Evolutionary conservation across 1,140 invertebrate species (phyloP), one percentile per base, ranked within the genome.

Genomic region (Phymastichus coffea): DNA sequence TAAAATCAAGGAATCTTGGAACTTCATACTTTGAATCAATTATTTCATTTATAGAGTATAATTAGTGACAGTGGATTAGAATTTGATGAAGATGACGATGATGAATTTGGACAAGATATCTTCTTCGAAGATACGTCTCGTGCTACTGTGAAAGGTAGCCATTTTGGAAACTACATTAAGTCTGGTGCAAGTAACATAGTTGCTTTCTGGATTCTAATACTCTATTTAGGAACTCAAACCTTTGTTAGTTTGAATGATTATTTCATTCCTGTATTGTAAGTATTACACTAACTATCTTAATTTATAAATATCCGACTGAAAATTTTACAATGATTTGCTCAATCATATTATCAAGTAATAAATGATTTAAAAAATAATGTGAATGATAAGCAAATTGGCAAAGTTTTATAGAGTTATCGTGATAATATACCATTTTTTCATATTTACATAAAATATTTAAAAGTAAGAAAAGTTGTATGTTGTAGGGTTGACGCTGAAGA

Each of bases 241-340:
- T 68, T 83, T 22, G 85, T 81, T 26, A 90, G 87, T 62, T 79
- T 82, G 12, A 84, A 83, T 25, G 88, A 91, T 66, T 87, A 84
- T 67, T 90, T 86, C 76, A 75, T 89, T 9, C 83, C 85, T 41
- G 85, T 83, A 69, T 85, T 88, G 87, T 80, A 38, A 74, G 78
- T 71, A 66, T 63, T 9, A 9, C n/a, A n/a, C n/a, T n/a, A n/a
- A n/a, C n/a, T n/a, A n/a, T n/a, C n/a, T n/a, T n/a, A n/a, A n/a
- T n/a, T n/a, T n/a, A n/a, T n/a, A n/a, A n/a, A n/a, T n/a, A n/a
- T n/a, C n/a, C n/a, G n/a, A n/a, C n/a, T 23, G 1, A 4, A 43
- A 20, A 43, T 22, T 17, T 1, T 22, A 12, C n/a, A n/a, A n/a
- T n/a, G n/a, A n/a, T n/a, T n/a, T n/a, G n/a, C n/a, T n/a, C n/a